Evolutionary conservation across 2,797 vertebrate species (phyloP), one percentile per base, ranked within the genome.

Genomic region (Phalloptychus januarius): DNA sequence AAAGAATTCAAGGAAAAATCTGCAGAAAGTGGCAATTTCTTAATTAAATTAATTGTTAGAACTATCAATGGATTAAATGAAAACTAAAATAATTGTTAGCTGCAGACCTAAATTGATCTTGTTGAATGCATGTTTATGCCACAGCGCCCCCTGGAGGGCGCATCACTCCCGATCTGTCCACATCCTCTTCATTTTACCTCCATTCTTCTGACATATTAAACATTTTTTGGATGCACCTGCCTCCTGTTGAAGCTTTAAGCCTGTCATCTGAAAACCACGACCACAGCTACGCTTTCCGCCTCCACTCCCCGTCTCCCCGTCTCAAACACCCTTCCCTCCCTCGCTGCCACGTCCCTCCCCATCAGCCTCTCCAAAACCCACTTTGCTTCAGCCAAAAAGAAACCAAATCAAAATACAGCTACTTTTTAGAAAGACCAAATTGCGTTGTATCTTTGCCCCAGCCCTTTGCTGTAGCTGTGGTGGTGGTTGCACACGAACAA

Each of bases 371-470:
- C 89, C 87, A 80, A 92, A 93, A 88, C 85, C 85, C 85, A 86
- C 92, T 92, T 91, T 93, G 90, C 92, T 92, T 93, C 92, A 93
- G 93, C 93, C 92, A 94, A 93, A 93, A 93, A 93, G 65, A 93
- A 91, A 90, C 84, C 45, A 93, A 93, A 91, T 94, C 91, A 93
- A 95, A 89, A 93, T 95, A 95, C 94, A 94, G 94, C 94, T 95
- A 94, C 94, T 95, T 95, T 93, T 95, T 93, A 95, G 89, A 95
- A 94, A 95, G 93, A 94, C 94, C 94, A 95, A 95, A 95, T 95
- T 94, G 72, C 77, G 91, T 95, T 94, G 84, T 94, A 92, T 91
- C 89, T 90, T 91, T 90, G 86, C 86, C 83, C 74, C 38, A 70
- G 77, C 83, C 90, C 90, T 90, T 77, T 71, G 78, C 70, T 33